A percentile compares a stretch with the other conserved stretches of the same genome.
Evolutionary conservation across 2,113 vertebrate species (phyloP).

Genomic region (Pao palembangensis): DNA sequence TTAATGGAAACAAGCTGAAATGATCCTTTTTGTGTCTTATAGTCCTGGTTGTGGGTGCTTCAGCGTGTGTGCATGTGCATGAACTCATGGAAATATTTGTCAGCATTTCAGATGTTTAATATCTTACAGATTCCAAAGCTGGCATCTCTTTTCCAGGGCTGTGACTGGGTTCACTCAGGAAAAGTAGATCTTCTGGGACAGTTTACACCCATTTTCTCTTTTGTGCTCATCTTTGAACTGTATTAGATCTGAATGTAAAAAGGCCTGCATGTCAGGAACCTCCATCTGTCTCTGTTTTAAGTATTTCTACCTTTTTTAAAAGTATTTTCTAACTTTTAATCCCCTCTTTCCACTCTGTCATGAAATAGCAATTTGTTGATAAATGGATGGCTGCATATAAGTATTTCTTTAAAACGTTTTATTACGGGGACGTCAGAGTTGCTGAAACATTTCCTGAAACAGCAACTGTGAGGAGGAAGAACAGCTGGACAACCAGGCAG

Average conservation of each 20-base stretch:
- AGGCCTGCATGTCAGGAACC: slow-evolving; percentile 1
- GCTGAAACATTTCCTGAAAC: slow-evolving; percentile 8
- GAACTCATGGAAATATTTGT: slow-evolving; percentile 55
- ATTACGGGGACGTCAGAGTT: slow-evolving; percentile 12
- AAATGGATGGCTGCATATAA: no score
- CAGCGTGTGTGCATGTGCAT: slow-evolving; percentile 1
- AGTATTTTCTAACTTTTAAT: slow-evolving; percentile 2
- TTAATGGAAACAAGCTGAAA: slow-evolving; percentile 15
- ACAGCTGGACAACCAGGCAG: slow-evolving; percentile 46
- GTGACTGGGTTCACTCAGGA: neutral
- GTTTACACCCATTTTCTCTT: slow-evolving; percentile 19
- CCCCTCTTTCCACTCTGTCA: neutral
- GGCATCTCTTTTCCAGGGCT: slow-evolving; percentile 3
- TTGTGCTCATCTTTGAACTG: slow-evolving; percentile 32
- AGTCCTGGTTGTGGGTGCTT: slow-evolving; percentile 15
- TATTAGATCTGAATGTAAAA: slow-evolving; percentile 22
- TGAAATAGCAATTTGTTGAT: no score
- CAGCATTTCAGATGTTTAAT: slow-evolving; percentile 38
- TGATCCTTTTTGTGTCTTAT: slow-evolving; percentile 20
- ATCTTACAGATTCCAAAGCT: slow-evolving; percentile 34
- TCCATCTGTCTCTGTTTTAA: slow-evolving; percentile 21
- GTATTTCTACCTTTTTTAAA: slow-evolving; percentile 1
- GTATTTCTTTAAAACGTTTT: no score
- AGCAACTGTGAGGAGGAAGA: slow-evolving; percentile 23
- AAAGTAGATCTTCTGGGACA: slow-evolving; percentile 5